Base-by-base conservation (phyloP, 2,797 vertebrate genomes). In the Gadopsis bispinosus region DNA sequence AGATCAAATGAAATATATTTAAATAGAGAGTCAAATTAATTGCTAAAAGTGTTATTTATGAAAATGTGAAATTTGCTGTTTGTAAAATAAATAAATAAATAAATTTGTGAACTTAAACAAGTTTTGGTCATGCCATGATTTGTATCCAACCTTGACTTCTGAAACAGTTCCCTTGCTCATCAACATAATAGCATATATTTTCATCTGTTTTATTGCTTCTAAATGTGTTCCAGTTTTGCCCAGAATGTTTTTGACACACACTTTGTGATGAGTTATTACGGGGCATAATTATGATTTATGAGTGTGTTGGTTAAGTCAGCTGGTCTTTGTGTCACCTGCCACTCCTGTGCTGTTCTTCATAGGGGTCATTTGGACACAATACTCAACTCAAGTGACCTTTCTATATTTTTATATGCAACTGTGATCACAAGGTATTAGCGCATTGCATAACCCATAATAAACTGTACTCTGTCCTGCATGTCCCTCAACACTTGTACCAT, bases 11-110 rank as follows among this genome's bases (percentile, higher is more conserved):
- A 76, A 33, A 75, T 87, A 80, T 87, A 90, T 90, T 87, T 88
- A 73, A 86, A 81, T 55, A 89, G 55, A 91, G 43, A 79, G 53
- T 71, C 56, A n/a, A 53, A 81, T 62, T 13, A 31, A 77, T 79
- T 77, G 65, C 4, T 88, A 31, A 76, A 88, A 85, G 73, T 89
- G 87, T 89, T 87, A 87, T 88, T 88, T 87, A 84, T 88, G 75
- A 89, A 87, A 83, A 87, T 84, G 89, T 90, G 91, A 87, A 88
- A 91, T 93, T 90, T 77, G 79, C 41, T 91, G 87, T 93, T 93
- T 93, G 83, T 92, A 84, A 88, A 83, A 88, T 86, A 79, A 37
- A 48, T 16, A 55, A 78, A n/a, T 3, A 33, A 83, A 89, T 73
- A 78, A 90, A 91, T 33, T 11, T 79, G 35, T 51, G 51, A 80